A percentile compares a stretch with the other conserved stretches of the same genome.
phyloP scores from a whole-genome alignment of 2,797 vertebrate species.

The Garrulus glandarius region DNA sequence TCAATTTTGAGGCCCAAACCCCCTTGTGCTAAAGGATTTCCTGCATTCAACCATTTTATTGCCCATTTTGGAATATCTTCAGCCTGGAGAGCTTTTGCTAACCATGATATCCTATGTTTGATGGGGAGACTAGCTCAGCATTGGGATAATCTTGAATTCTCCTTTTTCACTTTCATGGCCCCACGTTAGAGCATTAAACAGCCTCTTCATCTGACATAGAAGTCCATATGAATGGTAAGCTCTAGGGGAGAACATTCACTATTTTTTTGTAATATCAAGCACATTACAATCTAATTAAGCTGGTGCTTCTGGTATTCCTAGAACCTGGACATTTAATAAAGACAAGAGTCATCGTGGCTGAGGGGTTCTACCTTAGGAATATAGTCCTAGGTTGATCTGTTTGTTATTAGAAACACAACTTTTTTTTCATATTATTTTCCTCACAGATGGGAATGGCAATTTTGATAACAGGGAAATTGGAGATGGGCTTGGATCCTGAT shows the following conservation, averaged over 20 bases:
- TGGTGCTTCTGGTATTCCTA: not conserved
- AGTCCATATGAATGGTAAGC: not conserved
- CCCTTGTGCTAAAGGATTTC: not conserved
- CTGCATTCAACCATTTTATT: not conserved
- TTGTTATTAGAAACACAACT: not conserved
- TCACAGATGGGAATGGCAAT: not conserved
- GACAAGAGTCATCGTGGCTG: not conserved
- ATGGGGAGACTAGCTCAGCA: not conserved
- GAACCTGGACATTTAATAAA: not conserved
- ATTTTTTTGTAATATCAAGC: not conserved
- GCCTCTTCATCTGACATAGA: not conserved
- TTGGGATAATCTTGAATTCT: not conserved
- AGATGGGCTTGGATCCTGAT: not conserved
- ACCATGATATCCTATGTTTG: not conserved
- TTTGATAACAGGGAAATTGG: not conserved
- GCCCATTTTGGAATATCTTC: not conserved
- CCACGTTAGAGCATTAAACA: not conserved
- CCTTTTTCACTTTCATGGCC: not conserved
- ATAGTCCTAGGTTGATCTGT: not conserved
- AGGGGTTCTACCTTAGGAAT: not conserved
- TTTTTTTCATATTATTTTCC: not conserved
- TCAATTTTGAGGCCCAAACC: rapidly evolving
- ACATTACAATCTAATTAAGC: not conserved
- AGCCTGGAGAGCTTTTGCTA: not conserved
- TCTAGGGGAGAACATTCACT: not conserved